phyloP scores from a whole-genome alignment of 2,797 vertebrate genomes.

The Cirrhinus mrigala region DNA sequence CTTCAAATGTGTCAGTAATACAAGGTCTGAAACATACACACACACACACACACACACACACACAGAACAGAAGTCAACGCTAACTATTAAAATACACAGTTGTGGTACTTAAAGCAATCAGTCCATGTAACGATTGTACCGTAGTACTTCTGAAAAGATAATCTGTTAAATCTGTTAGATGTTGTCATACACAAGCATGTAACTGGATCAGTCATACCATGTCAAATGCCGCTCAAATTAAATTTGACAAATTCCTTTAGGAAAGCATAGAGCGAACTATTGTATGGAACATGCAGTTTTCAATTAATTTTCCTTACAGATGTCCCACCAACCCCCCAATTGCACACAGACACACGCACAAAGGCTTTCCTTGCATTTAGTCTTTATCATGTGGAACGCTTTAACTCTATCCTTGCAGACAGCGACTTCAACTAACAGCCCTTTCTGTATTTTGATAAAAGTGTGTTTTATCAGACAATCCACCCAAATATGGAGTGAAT shows the following conservation, averaged over 20 bases:
- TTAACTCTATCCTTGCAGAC: slow-evolving; percentile 33
- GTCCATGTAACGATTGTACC: neutral
- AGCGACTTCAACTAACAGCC: slow-evolving; percentile 3
- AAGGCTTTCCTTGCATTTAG: slow-evolving; percentile 14
- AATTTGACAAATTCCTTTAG: slow-evolving; percentile 43
- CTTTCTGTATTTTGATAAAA: slow-evolving; percentile 34
- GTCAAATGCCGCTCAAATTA: slow-evolving; percentile 36
- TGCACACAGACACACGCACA: neutral
- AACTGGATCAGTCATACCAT: slow-evolving; percentile 42
- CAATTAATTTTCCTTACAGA: slow-evolving; percentile 35
- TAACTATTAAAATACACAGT: neutral
- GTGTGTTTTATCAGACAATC: slow-evolving; percentile 32
- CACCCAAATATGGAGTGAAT: slow-evolving; percentile 41
- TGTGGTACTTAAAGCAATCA: slow-evolving; percentile 1
- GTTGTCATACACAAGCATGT: slow-evolving; percentile 42
- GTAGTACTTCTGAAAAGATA: neutral
- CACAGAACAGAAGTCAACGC: neutral
- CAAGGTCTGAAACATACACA: neutral
- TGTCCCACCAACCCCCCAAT: slow-evolving; percentile 4
- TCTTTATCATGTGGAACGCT: slow-evolving; percentile 26
- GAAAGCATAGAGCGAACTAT: slow-evolving; percentile 32
- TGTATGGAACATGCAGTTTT: slow-evolving; percentile 37
- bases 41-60: neutral
- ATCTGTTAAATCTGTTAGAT: slow-evolving; percentile 48
- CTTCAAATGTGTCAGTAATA: neutral